Evolutionary conservation across 2,888 invertebrate genomes (phyloP).

Genomic region (Lycophotia porphyrea): DNA sequence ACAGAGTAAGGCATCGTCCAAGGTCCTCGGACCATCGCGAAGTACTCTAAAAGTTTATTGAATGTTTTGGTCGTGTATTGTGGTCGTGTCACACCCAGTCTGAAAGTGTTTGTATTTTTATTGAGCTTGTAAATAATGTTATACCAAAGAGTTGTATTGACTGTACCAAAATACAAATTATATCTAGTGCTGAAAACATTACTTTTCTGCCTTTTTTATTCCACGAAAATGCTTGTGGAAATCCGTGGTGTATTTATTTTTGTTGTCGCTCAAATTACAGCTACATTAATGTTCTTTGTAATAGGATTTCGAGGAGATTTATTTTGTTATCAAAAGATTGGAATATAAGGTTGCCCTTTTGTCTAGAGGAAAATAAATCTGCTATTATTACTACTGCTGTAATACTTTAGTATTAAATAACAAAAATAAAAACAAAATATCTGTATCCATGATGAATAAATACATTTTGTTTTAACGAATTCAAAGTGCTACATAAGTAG

Average conservation of each 20-base stretch:
- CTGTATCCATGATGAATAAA: background rate
- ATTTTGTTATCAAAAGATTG: background rate
- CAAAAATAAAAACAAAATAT: background rate
- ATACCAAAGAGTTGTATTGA: conserved; percentile 59
- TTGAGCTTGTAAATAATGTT: conserved; percentile 57
- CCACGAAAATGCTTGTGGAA: background rate
- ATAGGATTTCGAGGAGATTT: background rate
- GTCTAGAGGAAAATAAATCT: background rate
- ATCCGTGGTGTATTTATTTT: background rate
- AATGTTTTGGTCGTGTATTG: conserved; percentile 34
- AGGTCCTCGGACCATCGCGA: conserved; percentile 12
- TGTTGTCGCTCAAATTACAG: conserved; percentile 2
- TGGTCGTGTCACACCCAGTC: conserved; percentile 19
- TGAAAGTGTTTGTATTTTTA: conserved; percentile 14
- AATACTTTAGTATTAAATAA: background rate
- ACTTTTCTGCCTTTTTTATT: conserved; percentile 1
- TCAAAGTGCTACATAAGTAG: background rate
- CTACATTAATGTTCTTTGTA: background rate
- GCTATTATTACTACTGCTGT: background rate
- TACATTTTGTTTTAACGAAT: background rate
- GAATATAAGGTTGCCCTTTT: background rate
- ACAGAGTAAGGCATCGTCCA: conserved; percentile 19
- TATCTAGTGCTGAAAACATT: background rate
- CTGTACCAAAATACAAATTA: conserved; percentile 16
- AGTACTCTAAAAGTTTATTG: conserved; percentile 20